phyloP scores from a whole-genome alignment of 2,888 invertebrate species.

The Automeris io region DNA sequence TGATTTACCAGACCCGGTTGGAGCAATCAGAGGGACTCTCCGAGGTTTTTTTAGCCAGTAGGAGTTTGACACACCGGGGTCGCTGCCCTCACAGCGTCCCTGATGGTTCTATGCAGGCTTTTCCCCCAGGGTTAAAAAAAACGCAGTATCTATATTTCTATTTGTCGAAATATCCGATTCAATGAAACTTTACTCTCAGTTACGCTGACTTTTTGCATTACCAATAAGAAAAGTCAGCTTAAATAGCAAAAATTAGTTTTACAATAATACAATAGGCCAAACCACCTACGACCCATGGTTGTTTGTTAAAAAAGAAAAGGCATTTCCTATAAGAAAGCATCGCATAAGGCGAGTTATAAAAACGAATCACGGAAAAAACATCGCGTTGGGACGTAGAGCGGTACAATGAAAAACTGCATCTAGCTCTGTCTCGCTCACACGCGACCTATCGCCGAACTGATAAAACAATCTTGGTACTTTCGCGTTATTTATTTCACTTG shows the following conservation, averaged over 20 bases:
- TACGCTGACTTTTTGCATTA: not conserved
- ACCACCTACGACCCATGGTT: slow-evolving; percentile 43
- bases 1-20: too few relatives aligned
- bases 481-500: slow-evolving; percentile 8
- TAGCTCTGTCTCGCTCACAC: slow-evolving; percentile 49
- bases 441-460: slow-evolving; percentile 32
- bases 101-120: too few relatives aligned
- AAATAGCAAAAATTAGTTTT: not conserved
- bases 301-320: slow-evolving; percentile 33
- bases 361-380: slow-evolving; percentile 50
- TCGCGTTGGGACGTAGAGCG: slow-evolving; percentile 31
- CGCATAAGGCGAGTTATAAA: slow-evolving; percentile 46
- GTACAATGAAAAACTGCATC: slow-evolving; percentile 53
- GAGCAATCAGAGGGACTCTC: too few relatives aligned
- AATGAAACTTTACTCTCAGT: too few relatives aligned
- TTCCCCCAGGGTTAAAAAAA: too few relatives aligned
- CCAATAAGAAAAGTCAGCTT: not conserved
- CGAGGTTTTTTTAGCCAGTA: too few relatives aligned
- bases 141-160: too few relatives aligned
- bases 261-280: slow-evolving; percentile 16
- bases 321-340: slow-evolving; percentile 40
- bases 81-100: too few relatives aligned
- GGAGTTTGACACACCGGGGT: too few relatives aligned
- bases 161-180: too few relatives aligned
- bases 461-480: slow-evolving; percentile 47